These are phyloP conservation scores for Saguinus midas DNA, from an alignment of 2,113 vertebrate species.

Conservation along the genomic window DNA sequence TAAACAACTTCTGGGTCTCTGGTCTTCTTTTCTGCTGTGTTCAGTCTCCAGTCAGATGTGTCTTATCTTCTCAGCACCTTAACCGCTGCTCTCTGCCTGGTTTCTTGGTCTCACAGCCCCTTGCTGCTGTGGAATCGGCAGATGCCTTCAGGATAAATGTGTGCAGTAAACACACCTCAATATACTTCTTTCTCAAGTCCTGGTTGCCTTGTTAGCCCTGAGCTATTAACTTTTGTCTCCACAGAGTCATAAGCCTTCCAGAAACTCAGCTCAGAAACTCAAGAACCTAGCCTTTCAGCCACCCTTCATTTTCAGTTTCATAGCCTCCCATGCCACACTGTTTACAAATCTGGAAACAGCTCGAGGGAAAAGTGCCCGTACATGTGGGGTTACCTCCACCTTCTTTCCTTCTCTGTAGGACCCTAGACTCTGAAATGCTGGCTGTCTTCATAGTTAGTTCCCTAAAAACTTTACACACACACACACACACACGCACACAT, in stretches of 20 bases:
- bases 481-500: too few species aligned
- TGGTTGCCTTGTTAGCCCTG: not conserved
- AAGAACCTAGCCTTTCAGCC: not conserved
- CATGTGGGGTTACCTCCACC: not conserved
- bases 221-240: not conserved
- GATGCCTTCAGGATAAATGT: not conserved
- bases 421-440: not conserved
- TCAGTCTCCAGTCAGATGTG: not conserved
- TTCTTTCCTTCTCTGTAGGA: not conserved
- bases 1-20: not conserved
- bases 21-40: not conserved
- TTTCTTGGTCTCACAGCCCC: not conserved
- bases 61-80: not conserved
- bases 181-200: not conserved
- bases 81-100: not conserved
- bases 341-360: not conserved
- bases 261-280: not conserved
- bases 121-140: not conserved
- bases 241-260: not conserved
- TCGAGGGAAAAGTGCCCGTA: not conserved
- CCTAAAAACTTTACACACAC: too few species aligned
- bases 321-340: rapidly evolving
- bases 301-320: not conserved
- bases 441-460: not conserved
- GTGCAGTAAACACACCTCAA: rapidly evolving